Evolutionary conservation across 2,797 vertebrate species (phyloP), one percentile per base, ranked within the genome.

Genomic region (Heterohyrax brucei): DNA sequence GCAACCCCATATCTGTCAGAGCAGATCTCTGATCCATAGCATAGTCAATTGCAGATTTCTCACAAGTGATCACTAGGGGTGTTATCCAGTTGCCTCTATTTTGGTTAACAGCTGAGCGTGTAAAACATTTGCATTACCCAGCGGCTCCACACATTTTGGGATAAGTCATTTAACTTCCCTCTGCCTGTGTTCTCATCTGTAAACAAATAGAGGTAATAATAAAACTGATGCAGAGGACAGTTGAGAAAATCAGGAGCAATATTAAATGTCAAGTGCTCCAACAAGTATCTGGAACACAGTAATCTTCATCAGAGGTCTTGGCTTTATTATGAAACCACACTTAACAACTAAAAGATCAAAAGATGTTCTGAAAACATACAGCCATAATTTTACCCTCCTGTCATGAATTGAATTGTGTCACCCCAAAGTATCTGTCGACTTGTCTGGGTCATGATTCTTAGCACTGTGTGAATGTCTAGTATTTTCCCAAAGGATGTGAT

Each of bases 171-270:
- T 76, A 72, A 21, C 10, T 72, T 93, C 26, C 88, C 46, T 89
- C 70, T 83, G 46, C 18, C 82, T 33, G 66, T 80, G n/a, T 96
- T 18, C 75, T 94, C 79, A 30, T 87, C 56, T 76, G 13, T 83
- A 77, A 76, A 93, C 80, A 77, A 76, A 93, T 79, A 61, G 62
- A n/a, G 5, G 80, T 53, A 89, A 90, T 66, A 90, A 88, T 50
- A 80, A 93, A 77, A 68, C 44, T 46, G 66, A 61, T 87, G n/a
- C 44, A 93, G 78, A 94, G 44, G 70, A 8, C 19, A 93, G 10
- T 61, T 89, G 92, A 92, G 73, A 64, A 92, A 70, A 94, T 30
- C 61, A 87, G 53, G 48, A 68, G 14, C 50, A 24, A 85, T 70
- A 64, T 66, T 81, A 85, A 76, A 48, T 87, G 22, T 48, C 48